Evolutionary conservation across 37 sponge, comb jelly and placozoan species (phyloP).

Genomic region (Diacarnus erythraeanus): DNA sequence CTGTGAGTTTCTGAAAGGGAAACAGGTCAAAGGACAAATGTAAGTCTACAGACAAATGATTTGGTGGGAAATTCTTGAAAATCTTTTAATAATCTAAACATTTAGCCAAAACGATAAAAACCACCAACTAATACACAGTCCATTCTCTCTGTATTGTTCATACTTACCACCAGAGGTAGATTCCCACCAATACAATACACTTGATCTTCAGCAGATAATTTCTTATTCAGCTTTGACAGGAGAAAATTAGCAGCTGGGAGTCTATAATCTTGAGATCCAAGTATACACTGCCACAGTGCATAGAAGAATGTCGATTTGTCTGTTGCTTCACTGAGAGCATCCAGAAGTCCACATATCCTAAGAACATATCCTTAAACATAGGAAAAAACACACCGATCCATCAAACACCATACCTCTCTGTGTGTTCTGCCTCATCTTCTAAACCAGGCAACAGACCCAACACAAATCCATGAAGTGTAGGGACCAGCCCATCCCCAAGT

Average conservation of each 20-base stretch:
- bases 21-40: no score
- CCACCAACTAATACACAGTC: not conserved
- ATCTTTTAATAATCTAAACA: not conserved
- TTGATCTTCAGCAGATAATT: slow-evolving; percentile 50
- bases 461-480: slow-evolving; percentile 77
- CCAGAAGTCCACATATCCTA: slow-evolving; percentile 50
- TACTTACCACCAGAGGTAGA: slow-evolving; percentile 44
- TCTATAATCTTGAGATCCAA: slow-evolving; percentile 21
- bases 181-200: slow-evolving; percentile 39
- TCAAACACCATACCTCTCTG: slow-evolving; percentile 51
- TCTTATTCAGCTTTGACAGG: slow-evolving; percentile 51
- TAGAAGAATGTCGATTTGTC: slow-evolving; percentile 31
- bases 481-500: slow-evolving; percentile 67
- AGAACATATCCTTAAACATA: not conserved
- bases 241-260: slow-evolving; percentile 47
- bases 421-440: slow-evolving; percentile 80
- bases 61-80: no score
- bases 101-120: not conserved
- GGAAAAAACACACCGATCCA: not conserved
- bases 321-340: slow-evolving; percentile 22
- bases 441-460: slow-evolving; percentile 85
- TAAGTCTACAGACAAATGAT: no score
- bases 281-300: slow-evolving; percentile 66
- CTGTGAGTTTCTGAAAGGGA: not conserved
- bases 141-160: no score